Base-by-base conservation (phyloP, 2,113 vertebrate species). In the Eurystomus gularis region DNA sequence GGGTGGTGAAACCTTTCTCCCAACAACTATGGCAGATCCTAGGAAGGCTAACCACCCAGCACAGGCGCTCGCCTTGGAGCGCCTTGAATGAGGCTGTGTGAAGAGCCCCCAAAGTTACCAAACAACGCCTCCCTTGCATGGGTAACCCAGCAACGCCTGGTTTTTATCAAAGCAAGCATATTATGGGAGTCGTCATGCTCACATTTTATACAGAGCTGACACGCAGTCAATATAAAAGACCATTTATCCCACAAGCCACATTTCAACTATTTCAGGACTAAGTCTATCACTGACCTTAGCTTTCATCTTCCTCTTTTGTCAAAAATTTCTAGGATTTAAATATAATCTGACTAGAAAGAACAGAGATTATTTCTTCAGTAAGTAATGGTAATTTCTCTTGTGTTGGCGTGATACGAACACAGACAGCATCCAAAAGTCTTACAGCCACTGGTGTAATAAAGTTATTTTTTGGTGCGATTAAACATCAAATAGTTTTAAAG, bases 401-500 rank as follows among this genome's bases (percentile, higher is more conserved):
- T 66, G 17, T 61, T 88, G 51, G 24, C 86, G 68, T 60, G 71
- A 48, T 68, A 58, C 40, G 75, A 96, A 92, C 86, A 90, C 33
- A 91, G 85, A 92, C 76, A 90, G 46, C 44, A 73, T 51, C 70
- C 60, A 75, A 80, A 95, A 78, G 24, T 71, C 88, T 88, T 82
- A 90, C 16, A 88, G 46, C 12, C 51, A 93, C 44, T 83, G 29
- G 11, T 68, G 64, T 66, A 83, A 94, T 81, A 60, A 90, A 80
- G 62, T 86, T 93, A 10, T 85, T 94, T 84, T 85, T 66, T 64
- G 29, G 51, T 81, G 42, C 37, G 79, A 92, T 88, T 95, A 92
- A 94, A 90, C 65, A 90, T 88, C 82, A 96, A 95, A 81, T 81
- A 86, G 72, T 90, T 93, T 92, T 88, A 93, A 92, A 81, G 79